Conservation (phyloP, 2,113 vertebrate species). For the Chauna torquata region DNA sequence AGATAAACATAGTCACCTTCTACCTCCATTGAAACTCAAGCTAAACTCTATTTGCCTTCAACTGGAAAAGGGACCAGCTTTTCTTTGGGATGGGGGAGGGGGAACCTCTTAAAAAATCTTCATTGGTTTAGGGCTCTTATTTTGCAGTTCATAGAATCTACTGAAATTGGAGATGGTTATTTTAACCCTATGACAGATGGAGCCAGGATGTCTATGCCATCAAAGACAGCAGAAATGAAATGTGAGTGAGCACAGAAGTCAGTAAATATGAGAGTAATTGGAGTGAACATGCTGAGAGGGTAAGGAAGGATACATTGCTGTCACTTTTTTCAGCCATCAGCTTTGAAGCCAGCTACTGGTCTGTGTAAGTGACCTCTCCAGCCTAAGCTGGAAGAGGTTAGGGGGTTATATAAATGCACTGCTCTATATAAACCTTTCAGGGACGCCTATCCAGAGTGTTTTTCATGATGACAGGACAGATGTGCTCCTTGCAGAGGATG, state of each 20-base stretch:
- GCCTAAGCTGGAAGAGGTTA: slow-evolving; percentile 36
- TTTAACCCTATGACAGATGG: slow-evolving; percentile 73
- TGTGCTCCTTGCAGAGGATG: not conserved
- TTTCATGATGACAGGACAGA: not conserved
- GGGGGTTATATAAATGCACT: slow-evolving; percentile 52
- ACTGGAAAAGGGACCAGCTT: not conserved
- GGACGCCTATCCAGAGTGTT: not conserved
- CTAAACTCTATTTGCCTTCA: not conserved
- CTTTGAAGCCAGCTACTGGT: slow-evolving; percentile 73
- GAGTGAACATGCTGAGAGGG: not conserved
- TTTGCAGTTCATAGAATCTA: slow-evolving; percentile 57
- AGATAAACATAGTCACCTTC: not conserved
- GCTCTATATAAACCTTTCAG: not conserved
- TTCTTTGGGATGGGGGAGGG: not conserved
- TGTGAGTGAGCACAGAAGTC: slow-evolving; percentile 44
- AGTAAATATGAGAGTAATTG: slow-evolving; percentile 67
- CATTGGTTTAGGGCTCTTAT: not conserved
- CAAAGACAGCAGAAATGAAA: slow-evolving; percentile 69
- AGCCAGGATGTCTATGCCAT: slow-evolving; percentile 71
- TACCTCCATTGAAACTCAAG: not conserved
- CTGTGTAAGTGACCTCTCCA: slow-evolving; percentile 61
- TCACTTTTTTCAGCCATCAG: not conserved
- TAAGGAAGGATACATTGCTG: slow-evolving; percentile 37
- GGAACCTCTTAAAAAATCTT: not conserved
- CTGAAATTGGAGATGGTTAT: slow-evolving; percentile 69